Evolutionary conservation across 2,113 vertebrate species (phyloP).

Genomic region (Lontra canadensis): DNA sequence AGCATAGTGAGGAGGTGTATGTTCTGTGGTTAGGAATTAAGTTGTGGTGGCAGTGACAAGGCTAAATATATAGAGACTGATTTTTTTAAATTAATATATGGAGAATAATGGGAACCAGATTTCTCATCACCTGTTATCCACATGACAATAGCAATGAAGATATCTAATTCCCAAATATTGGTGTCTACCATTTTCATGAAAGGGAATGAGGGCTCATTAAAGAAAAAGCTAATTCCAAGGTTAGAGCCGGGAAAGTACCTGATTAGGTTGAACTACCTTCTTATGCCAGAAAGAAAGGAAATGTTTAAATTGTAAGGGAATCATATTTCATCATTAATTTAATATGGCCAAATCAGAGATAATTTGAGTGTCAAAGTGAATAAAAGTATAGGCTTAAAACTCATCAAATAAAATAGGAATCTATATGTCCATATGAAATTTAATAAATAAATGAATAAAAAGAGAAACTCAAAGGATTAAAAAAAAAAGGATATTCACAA

Average conservation of each 20-base stretch:
- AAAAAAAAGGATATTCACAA: background rate
- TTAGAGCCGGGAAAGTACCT: background rate
- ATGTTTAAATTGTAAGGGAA: background rate
- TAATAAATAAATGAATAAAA: background rate
- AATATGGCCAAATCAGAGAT: background rate
- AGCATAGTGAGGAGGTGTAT: background rate
- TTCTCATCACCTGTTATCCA: background rate
- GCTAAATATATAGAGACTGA: background rate
- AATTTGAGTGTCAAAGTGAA: background rate
- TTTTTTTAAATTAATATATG: background rate
- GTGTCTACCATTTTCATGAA: background rate
- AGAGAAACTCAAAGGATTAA: background rate
- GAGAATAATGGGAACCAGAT: background rate
- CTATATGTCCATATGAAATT: background rate
- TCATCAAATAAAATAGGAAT: background rate
- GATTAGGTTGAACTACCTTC: background rate
- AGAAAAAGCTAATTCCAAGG: background rate
- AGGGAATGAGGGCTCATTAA: background rate
- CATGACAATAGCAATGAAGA: background rate
- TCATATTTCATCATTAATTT: background rate
- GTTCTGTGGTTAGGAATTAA: background rate
- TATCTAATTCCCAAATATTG: background rate
- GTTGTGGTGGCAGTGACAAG: background rate
- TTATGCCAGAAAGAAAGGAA: background rate
- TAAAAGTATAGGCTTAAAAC: background rate